Evolutionary conservation across 2,888 invertebrate species (phyloP).

Genomic region (Emmelina monodactyla): DNA sequence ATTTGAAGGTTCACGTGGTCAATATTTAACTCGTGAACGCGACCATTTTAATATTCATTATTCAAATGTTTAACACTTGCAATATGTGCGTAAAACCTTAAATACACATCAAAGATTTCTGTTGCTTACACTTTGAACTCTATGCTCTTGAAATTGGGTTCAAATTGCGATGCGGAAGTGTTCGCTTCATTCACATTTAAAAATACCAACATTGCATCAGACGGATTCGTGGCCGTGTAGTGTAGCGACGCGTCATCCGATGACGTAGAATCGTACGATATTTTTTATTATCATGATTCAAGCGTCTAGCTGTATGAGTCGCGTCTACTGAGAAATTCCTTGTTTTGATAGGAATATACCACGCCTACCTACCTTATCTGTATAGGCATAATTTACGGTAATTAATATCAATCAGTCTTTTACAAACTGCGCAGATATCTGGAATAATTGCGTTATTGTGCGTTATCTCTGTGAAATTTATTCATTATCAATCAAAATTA

Average conservation of each 20-base stretch:
- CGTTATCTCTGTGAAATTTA: background rate
- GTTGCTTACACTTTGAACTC: no score
- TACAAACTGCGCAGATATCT: background rate
- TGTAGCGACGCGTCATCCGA: slow-evolving; percentile 29
- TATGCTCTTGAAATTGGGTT: no score
- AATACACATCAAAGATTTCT: no score
- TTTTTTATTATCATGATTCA: slow-evolving; percentile 22
- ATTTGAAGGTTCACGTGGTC: no score
- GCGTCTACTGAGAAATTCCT: slow-evolving; percentile 11
- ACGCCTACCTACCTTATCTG: slow-evolving; percentile 15
- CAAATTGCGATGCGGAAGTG: no score
- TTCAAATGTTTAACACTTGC: no score
- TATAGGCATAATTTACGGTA: background rate
- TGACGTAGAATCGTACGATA: slow-evolving; percentile 52
- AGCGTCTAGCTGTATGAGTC: background rate
- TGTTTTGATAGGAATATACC: slow-evolving; percentile 21
- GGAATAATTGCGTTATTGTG: background rate
- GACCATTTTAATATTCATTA: no score
- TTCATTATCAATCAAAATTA: background rate
- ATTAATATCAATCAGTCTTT: background rate
- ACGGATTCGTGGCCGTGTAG: slow-evolving; percentile 22
- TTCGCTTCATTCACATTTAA: slow-evolving; percentile 19
- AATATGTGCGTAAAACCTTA: no score
- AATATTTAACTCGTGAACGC: no score
- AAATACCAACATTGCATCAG: slow-evolving; percentile 20